phyloP scores from a whole-genome alignment of 1,140 invertebrate genomes.

The Lucilia cuprina region DNA sequence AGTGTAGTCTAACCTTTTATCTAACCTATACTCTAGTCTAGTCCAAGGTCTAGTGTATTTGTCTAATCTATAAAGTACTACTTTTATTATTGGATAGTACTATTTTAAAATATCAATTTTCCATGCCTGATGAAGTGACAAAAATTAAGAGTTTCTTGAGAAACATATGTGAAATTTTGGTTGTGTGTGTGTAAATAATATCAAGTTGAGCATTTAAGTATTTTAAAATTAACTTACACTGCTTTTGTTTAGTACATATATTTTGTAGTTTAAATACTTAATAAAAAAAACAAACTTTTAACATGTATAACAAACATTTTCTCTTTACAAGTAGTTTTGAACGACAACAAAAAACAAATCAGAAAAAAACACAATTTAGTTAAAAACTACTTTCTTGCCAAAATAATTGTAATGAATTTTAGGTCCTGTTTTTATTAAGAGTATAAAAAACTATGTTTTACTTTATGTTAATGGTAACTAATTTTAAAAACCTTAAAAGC shows the following conservation, averaged over 20 bases:
- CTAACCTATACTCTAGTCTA: too few relatives aligned
- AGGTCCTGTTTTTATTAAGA: neutral
- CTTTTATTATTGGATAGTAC: too few relatives aligned
- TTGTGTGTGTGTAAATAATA: neutral
- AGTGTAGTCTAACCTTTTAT: too few relatives aligned
- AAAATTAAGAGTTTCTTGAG: neutral
- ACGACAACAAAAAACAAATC: neutral
- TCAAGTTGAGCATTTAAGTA: too few relatives aligned
- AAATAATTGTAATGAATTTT: neutral
- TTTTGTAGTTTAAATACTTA: neutral
- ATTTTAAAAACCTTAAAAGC: neutral
- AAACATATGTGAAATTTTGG: neutral
- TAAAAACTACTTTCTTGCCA: neutral
- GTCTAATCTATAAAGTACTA: too few relatives aligned
- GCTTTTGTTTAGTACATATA: neutral
- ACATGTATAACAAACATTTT: neutral
- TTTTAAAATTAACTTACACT: neutral
- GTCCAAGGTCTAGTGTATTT: too few relatives aligned
- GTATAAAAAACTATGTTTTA: neutral
- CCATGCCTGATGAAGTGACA: too few relatives aligned
- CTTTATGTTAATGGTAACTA: neutral
- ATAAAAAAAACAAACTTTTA: too few relatives aligned
- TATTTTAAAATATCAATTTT: too few relatives aligned
- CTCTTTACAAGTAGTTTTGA: neutral
- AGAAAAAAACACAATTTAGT: neutral